Percentiles rank a stretch among this genome's conserved stretches.
Evolutionary conservation across 1,140 invertebrate genomes (phyloP).

Genomic region (Maniola jurtina): DNA sequence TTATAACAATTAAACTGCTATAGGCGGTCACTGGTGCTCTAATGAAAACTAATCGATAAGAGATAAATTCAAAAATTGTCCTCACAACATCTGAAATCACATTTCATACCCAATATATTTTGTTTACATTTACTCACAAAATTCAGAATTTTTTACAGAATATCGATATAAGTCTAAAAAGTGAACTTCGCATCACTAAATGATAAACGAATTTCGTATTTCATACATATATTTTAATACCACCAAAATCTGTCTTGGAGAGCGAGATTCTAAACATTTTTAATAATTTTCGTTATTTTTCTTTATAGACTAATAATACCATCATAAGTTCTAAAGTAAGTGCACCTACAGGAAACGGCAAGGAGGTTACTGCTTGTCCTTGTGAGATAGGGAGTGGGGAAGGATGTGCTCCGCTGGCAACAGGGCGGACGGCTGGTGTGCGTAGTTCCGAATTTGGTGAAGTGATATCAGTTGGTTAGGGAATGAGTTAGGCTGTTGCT

Average conservation of each 20-base stretch:
- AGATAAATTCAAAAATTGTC: slow-evolving; percentile 34
- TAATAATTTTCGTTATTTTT: slow-evolving; percentile 62
- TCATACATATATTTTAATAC: slow-evolving; percentile 65
- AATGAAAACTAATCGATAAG: slow-evolving; percentile 54
- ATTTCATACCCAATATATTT: slow-evolving; percentile 61
- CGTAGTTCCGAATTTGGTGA: slow-evolving; percentile 98
- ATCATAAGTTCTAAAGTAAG: slow-evolving; percentile 71
- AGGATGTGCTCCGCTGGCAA: slow-evolving; percentile 76
- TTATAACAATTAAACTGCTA: not conserved
- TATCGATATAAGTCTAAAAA: slow-evolving; percentile 71
- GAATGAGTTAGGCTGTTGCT: slow-evolving; percentile 86
- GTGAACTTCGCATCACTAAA: slow-evolving; percentile 63
- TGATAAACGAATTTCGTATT: slow-evolving; percentile 64
- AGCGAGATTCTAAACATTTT: slow-evolving; percentile 72
- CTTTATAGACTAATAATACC: slow-evolving; percentile 76
- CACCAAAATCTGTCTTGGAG: slow-evolving; percentile 54
- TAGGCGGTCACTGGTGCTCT: slow-evolving; percentile 36
- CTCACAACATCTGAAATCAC: slow-evolving; percentile 55
- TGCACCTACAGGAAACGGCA: slow-evolving; percentile 54
- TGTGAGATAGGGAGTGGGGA: slow-evolving; percentile 73
- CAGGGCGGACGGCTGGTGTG: slow-evolving; percentile 89
- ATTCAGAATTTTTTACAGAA: slow-evolving; percentile 70
- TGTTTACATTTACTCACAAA: slow-evolving; percentile 61
- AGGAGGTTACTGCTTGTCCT: slow-evolving; percentile 76
- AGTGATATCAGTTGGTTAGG: slow-evolving; percentile 97